Percentiles rank a stretch among this genome's conserved stretches.
Conservation (phyloP, 2,888 invertebrate genomes). For the Helleia helle region DNA sequence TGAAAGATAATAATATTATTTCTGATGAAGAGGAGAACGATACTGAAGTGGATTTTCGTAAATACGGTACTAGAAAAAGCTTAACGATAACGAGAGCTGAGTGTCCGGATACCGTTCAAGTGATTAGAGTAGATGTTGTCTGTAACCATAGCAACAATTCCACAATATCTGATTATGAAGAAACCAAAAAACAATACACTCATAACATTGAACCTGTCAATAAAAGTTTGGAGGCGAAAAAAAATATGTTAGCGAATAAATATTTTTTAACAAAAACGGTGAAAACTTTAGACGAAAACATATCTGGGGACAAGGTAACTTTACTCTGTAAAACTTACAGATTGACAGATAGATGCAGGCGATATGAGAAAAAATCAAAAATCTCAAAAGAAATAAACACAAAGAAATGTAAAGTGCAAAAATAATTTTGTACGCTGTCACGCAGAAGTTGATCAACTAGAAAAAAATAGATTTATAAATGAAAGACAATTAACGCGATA, state of each 20-base stretch:
- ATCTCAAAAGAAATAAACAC: slow-evolving; percentile 7
- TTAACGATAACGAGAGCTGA: slow-evolving; percentile 57
- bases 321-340: slow-evolving; percentile 61
- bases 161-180: slow-evolving; percentile 35
- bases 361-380: slow-evolving; percentile 15
- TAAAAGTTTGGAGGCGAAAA: slow-evolving; percentile 29
- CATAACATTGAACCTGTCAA: slow-evolving; percentile 16
- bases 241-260: slow-evolving; percentile 42
- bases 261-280: slow-evolving; percentile 55
- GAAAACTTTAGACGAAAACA: slow-evolving; percentile 50
- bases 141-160: slow-evolving; percentile 42
- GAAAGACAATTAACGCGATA: slow-evolving; percentile 6
- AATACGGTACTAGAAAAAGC: slow-evolving; percentile 52
- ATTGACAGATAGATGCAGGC: slow-evolving; percentile 40
- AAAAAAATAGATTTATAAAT: slow-evolving; percentile 8
- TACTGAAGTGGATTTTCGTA: slow-evolving; percentile 45
- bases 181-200: slow-evolving; percentile 27
- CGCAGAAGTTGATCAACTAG: slow-evolving; percentile 3
- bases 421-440: slow-evolving; percentile 4
- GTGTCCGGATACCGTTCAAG: slow-evolving; percentile 63
- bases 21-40: slow-evolving; percentile 26
- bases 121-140: slow-evolving; percentile 65
- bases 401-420: slow-evolving; percentile 11
- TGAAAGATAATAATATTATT: slow-evolving; percentile 23
- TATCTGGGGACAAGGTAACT: slow-evolving; percentile 58